Conservation (phyloP, 2,113 vertebrate genomes). For the Gymnorhina tibicen region DNA sequence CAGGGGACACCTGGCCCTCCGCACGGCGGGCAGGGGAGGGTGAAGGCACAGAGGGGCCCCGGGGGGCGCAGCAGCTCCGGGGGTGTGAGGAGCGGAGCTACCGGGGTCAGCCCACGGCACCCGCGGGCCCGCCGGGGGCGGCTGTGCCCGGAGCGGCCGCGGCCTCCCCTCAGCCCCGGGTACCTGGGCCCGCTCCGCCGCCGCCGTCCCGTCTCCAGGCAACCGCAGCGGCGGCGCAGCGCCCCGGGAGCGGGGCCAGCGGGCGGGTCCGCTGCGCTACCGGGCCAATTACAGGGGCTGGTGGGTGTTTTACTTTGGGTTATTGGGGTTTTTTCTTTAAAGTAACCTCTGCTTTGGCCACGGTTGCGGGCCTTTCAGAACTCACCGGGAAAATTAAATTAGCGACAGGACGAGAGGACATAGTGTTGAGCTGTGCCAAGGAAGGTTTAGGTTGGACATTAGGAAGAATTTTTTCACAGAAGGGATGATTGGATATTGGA, state of each 20-base stretch:
- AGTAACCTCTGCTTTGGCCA: background rate
- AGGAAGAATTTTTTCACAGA: background rate
- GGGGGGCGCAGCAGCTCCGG: fast-evolving
- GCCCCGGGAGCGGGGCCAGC: background rate
- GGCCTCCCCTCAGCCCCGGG: background rate
- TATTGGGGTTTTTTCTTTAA: background rate
- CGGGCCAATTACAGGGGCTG: background rate
- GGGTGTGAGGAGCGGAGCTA: too few relatives aligned
- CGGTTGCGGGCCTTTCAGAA: background rate
- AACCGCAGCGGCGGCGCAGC: background rate
- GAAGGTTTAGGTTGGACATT: background rate
- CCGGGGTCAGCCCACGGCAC: background rate
- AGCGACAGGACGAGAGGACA: background rate
- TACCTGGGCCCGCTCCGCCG: background rate
- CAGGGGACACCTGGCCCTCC: background rate
- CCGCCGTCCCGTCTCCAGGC: background rate
- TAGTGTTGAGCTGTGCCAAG: background rate
- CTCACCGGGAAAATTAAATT: background rate
- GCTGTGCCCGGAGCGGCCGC: background rate
- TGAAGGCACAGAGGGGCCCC: background rate
- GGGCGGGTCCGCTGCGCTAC: background rate
- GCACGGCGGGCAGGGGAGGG: background rate
- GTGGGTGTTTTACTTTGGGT: background rate
- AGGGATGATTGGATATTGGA: background rate
- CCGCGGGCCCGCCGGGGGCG: too few relatives aligned